Evolutionary conservation across 2,113 vertebrate species (phyloP).

Genomic region (Ibidorhyncha struthersii): DNA sequence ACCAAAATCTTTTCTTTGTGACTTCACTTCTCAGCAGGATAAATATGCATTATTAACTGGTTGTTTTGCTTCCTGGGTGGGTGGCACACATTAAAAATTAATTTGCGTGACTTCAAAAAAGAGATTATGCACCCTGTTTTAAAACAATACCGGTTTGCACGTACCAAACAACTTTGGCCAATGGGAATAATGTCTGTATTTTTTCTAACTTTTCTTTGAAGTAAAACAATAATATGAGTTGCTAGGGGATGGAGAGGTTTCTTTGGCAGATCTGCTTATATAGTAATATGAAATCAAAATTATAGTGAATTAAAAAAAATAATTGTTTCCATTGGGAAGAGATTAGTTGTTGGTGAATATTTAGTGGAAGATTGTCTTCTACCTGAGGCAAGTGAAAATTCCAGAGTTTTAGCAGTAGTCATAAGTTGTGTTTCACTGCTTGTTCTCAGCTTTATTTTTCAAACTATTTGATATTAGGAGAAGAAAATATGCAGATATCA

Average conservation of each 20-base stretch:
- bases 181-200: not conserved
- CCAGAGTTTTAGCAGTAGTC: not conserved
- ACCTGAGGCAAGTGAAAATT: not conserved
- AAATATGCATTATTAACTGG: not conserved
- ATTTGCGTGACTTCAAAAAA: not conserved
- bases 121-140: not conserved
- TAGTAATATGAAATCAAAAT: not conserved
- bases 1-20: not conserved
- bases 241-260: not conserved
- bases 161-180: not conserved
- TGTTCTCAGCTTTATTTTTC: not conserved
- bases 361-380: not conserved
- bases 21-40: not conserved
- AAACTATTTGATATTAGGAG: not conserved
- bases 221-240: not conserved
- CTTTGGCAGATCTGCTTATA: not conserved
- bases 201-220: not conserved
- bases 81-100: not conserved
- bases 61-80: not conserved
- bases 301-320: not conserved
- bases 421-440: not conserved
- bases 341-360: not conserved
- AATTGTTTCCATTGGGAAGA: not conserved
- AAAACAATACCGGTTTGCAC: not conserved
- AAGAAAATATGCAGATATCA: fast-evolving